Conservation (phyloP, 2,113 vertebrate genomes). For the Eidolon helvum region DNA sequence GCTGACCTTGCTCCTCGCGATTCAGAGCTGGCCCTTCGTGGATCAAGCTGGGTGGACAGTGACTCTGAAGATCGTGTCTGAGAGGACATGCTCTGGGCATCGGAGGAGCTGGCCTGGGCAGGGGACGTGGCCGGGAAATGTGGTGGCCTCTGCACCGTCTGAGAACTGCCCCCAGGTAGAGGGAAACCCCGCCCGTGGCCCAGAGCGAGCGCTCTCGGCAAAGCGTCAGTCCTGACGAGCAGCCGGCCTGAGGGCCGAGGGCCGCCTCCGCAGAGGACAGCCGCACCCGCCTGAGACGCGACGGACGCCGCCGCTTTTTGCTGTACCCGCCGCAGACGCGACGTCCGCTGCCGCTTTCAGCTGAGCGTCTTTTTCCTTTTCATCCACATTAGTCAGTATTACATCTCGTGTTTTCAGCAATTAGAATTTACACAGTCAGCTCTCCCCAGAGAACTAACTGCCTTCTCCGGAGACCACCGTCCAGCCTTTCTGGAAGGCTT, state of each 20-base stretch:
- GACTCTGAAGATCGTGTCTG: neutral
- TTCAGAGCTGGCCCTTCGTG: neutral
- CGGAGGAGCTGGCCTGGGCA: neutral
- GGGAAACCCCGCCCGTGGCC: neutral
- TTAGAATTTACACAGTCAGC: neutral
- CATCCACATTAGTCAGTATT: neutral
- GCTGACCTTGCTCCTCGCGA: neutral
- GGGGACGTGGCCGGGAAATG: neutral
- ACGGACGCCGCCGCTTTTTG: no score
- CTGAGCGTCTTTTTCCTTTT: neutral
- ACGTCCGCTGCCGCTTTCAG: neutral
- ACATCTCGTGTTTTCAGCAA: neutral
- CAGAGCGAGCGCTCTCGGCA: neutral
- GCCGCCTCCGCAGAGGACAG: neutral
- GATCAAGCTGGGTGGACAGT: neutral
- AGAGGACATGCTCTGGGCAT: neutral
- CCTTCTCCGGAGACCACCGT: neutral
- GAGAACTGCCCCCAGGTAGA: neutral
- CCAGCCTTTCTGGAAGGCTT: neutral
- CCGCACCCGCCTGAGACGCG: no score
- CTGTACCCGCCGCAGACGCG: no score
- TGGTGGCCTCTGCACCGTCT: neutral
- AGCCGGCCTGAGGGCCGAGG: no score
- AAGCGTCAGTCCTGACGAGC: neutral
- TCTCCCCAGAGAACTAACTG: neutral